These are phyloP conservation scores for Calliphora vicina DNA, from an alignment of 1,140 invertebrate species.

Conservation along the genomic window DNA sequence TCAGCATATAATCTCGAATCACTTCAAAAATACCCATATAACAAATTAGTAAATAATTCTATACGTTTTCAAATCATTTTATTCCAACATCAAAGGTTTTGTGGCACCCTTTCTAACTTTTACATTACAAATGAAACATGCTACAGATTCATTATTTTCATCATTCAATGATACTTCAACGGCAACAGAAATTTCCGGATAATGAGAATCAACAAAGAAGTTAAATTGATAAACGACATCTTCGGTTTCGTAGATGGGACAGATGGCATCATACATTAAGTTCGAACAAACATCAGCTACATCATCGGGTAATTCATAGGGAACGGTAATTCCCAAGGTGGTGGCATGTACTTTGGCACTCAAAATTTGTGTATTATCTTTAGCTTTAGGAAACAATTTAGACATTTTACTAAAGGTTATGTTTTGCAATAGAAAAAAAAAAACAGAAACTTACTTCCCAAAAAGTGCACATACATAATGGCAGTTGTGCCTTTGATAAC, in stretches of 20 bases:
- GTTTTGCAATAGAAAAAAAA: neutral
- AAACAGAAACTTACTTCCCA: slow-evolving; percentile 12
- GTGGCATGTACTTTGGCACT: slow-evolving; percentile 49
- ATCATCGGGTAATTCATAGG: slow-evolving; percentile 53
- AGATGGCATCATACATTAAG: slow-evolving; percentile 53
- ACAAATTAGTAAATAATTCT: too few relatives aligned
- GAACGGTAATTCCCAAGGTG: slow-evolving; percentile 51
- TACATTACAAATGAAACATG: slow-evolving; percentile 47
- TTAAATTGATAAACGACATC: slow-evolving; percentile 56
- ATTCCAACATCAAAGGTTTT: slow-evolving; percentile 1
- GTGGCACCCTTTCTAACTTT: slow-evolving; percentile 22
- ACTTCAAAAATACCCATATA: too few relatives aligned
- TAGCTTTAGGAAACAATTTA: slow-evolving; percentile 38
- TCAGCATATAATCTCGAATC: too few relatives aligned
- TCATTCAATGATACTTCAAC: slow-evolving; percentile 54
- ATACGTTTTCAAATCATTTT: neutral
- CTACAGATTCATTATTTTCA: slow-evolving; percentile 41
- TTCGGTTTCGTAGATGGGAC: slow-evolving; percentile 55
- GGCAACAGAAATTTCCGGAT: slow-evolving; percentile 54
- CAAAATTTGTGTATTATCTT: slow-evolving; percentile 46
- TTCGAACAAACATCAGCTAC: slow-evolving; percentile 53
- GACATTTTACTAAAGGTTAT: neutral
- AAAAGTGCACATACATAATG: slow-evolving; percentile 44
- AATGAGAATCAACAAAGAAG: slow-evolving; percentile 50
- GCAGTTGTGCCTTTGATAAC: slow-evolving; percentile 52